phyloP scores from a whole-genome alignment of 2,797 vertebrate species.

The Gila robusta region DNA sequence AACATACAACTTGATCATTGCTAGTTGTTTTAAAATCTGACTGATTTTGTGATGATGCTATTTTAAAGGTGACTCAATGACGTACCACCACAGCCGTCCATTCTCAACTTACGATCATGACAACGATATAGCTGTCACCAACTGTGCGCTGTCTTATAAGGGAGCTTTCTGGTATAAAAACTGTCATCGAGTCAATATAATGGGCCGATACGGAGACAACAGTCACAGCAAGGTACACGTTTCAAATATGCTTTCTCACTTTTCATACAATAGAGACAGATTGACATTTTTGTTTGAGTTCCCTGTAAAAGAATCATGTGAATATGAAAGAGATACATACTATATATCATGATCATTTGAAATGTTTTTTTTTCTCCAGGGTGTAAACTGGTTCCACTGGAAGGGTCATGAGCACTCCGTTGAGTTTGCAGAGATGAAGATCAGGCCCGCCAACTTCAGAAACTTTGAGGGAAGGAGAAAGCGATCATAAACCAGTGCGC shows the following conservation, averaged over 20 bases:
- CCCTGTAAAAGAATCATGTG: neutral
- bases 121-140: constrained; percentile 95
- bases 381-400: constrained; percentile 99
- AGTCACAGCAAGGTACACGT: constrained; percentile 93
- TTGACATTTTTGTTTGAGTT: neutral
- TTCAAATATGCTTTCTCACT: neutral
- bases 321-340: neutral
- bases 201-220: constrained; percentile 93
- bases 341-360: neutral
- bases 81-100: constrained; percentile 90
- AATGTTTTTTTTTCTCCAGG: constrained; percentile 72
- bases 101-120: constrained; percentile 96
- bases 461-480: constrained; percentile 94
- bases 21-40: neutral
- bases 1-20: neutral
- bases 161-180: constrained; percentile 99
- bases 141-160: constrained; percentile 96
- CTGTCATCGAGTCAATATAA: constrained; percentile 96
- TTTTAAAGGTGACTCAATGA: constrained; percentile 92
- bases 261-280: neutral
- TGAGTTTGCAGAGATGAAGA: constrained; percentile 96
- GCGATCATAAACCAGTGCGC: constrained; percentile 80
- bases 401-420: constrained; percentile 96
- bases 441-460: constrained; percentile 93
- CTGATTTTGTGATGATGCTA: neutral